Percentiles rank a stretch among this genome's conserved stretches.
Conservation (phyloP, 2,113 vertebrate genomes). For the Zosterops japonicus region DNA sequence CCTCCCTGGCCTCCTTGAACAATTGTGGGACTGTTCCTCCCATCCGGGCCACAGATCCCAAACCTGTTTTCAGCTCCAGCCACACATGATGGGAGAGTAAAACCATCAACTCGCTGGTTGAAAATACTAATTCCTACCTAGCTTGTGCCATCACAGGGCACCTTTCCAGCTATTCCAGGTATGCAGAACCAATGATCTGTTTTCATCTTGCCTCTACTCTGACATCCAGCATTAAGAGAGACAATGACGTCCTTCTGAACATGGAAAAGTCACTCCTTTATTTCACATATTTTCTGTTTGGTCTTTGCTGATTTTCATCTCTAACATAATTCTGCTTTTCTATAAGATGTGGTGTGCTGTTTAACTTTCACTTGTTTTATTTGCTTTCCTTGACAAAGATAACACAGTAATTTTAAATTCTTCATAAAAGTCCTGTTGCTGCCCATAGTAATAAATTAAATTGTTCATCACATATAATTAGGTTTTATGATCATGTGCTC, state of each 20-base stretch:
- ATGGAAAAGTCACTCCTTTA: neutral
- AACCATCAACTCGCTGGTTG: neutral
- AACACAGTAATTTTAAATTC: neutral
- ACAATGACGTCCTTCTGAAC: neutral
- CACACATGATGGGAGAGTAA: neutral
- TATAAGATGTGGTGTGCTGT: neutral
- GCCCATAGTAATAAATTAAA: neutral
- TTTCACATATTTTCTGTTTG: neutral
- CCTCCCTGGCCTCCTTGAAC: neutral
- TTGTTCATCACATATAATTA: neutral
- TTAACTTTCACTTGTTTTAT: neutral
- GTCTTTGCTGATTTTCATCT: neutral
- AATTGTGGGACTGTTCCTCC: neutral
- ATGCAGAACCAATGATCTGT: accelerated
- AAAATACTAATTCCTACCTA: neutral
- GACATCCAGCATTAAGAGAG: neutral
- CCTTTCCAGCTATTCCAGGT: neutral
- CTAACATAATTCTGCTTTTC: neutral
- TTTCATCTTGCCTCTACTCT: neutral
- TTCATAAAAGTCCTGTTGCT: neutral
- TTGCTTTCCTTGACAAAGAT: neutral
- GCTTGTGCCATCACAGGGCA: neutral
- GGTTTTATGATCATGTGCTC: neutral
- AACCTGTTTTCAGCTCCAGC: neutral
- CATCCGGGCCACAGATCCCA: neutral